Evolutionary conservation across 2,888 invertebrate genomes (phyloP).

Genomic region (Hypsopygia costalis): DNA sequence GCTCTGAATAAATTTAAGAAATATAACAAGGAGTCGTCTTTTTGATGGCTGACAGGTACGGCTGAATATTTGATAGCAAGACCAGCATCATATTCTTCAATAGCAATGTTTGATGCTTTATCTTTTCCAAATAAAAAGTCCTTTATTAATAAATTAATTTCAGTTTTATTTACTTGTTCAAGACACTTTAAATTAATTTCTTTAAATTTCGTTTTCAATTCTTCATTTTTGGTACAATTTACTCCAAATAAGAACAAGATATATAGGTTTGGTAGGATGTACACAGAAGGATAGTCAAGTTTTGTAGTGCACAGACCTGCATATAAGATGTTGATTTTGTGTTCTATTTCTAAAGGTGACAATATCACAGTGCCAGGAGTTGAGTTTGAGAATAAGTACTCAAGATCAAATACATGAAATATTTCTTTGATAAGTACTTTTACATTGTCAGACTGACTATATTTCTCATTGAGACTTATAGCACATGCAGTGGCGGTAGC

Average conservation of each 20-base stretch:
- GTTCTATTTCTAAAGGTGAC: constrained; percentile 56
- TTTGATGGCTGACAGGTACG: constrained; percentile 24
- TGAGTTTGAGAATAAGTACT: constrained; percentile 28
- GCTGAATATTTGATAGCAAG: constrained; percentile 47
- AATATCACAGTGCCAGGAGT: constrained; percentile 56
- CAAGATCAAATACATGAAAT: constrained; percentile 46
- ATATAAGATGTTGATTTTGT: constrained; percentile 54
- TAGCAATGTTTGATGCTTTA: constrained; percentile 21
- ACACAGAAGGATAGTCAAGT: constrained; percentile 45
- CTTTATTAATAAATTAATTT: constrained; percentile 31
- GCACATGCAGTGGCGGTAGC: constrained; percentile 79
- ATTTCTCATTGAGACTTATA: constrained; percentile 70
- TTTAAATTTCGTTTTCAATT: constrained; percentile 49
- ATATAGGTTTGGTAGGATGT: constrained; percentile 58
- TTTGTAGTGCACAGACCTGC: constrained; percentile 45
- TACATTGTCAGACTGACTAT: constrained; percentile 56
- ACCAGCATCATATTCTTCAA: constrained; percentile 63
- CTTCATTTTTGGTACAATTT: constrained; percentile 47
- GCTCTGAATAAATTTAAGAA: constrained; percentile 49
- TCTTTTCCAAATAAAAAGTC: constrained; percentile 44
- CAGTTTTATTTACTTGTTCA: constrained; percentile 36
- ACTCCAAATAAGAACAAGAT: constrained; percentile 63
- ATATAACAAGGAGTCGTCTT: constrained; percentile 41
- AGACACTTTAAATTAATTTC: constrained; percentile 53
- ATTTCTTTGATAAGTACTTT: constrained; percentile 39